Percentiles rank a stretch among this genome's conserved stretches.
These are phyloP conservation scores for Pelodytes ibericus DNA, from an alignment of 2,797 vertebrate species.

Conservation along the genomic window DNA sequence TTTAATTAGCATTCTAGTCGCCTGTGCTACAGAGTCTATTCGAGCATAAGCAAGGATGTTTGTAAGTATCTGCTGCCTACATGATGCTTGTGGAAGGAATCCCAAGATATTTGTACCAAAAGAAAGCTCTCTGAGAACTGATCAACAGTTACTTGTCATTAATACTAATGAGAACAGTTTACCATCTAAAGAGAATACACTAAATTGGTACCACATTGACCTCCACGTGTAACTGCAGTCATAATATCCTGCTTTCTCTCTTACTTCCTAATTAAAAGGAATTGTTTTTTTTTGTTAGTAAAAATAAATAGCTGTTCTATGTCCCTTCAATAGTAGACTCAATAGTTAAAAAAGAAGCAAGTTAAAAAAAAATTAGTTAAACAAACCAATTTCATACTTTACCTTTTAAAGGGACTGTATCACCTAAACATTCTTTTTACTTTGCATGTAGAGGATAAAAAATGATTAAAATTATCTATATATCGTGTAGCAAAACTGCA, in stretches of 20 bases:
- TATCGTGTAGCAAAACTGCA: too few relatives aligned
- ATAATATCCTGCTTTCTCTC: background rate
- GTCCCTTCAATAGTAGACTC: too few relatives aligned
- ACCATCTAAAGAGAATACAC: constrained; percentile 11
- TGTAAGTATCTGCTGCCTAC: constrained; percentile 11
- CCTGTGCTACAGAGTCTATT: constrained; percentile 4
- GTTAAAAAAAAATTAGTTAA: too few relatives aligned
- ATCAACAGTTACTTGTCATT: constrained; percentile 46
- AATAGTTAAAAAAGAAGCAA: too few relatives aligned
- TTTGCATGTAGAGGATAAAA: too few relatives aligned
- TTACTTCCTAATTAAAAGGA: background rate
- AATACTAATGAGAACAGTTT: constrained; percentile 44
- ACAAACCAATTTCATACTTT: too few relatives aligned
- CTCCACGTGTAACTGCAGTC: background rate
- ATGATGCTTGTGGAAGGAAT: constrained; percentile 3
- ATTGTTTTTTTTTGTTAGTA: background rate
- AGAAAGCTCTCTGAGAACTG: constrained; percentile 12
- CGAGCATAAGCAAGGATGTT: constrained; percentile 15
- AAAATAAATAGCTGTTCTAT: too few relatives aligned
- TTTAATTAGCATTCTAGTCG: constrained; percentile 26
- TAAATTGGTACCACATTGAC: background rate
- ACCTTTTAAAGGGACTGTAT: too few relatives aligned
- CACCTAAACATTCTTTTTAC: too few relatives aligned
- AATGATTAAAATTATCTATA: too few relatives aligned
- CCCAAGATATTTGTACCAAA: constrained; percentile 24